Evolutionary conservation across 2,797 vertebrate species (phyloP), one percentile per base, ranked within the genome.

Genomic region (Pangasius mekongensis): DNA sequence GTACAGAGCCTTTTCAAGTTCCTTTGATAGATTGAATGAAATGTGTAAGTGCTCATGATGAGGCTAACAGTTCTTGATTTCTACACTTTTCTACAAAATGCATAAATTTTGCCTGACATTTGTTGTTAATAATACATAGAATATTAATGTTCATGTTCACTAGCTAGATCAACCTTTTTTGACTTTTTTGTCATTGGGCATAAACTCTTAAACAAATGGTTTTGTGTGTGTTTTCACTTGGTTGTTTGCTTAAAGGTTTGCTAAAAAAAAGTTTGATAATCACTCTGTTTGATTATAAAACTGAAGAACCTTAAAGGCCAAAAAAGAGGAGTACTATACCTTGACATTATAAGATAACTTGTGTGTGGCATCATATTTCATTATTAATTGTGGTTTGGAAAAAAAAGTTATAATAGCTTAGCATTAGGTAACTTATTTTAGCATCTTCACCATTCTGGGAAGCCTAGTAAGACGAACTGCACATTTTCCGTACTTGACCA

Each of bases 381-480:
- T 56, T 22, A 20, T 33, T 58, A 56, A 58, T 56, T 58, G 54
- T 24, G 33, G 54, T 78, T 80, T 36, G 16, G 0, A 16, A 16
- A 22, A 33, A 22, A 39, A 39, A 60, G 6, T 7, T 58, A 2
- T 54, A 56, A 22, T 81, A 36, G 9, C 30, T 58, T 56, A 56
- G 20, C 22, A 62, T 60, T 62, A 27, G 80, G 20, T 39, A 36
- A 60, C 56, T 39, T 60, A 62, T 43, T 62, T 82, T 85, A 88
- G 86, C 60, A 33, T 84, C 43, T 33, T 89, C 27, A 43, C 24
- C 85, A 69, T 90, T 91, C 86, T 83, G 82, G 86, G 89, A 91
- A 90, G 73, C 30, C 66, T 83, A 88, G 90, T 91, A 89, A 88
- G 87, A 91, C 89, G 88, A 86, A 92, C 91, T 91, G 85, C 87